Evolutionary conservation across 2,888 invertebrate genomes (phyloP).

Genomic region (Chironomus tentans): DNA sequence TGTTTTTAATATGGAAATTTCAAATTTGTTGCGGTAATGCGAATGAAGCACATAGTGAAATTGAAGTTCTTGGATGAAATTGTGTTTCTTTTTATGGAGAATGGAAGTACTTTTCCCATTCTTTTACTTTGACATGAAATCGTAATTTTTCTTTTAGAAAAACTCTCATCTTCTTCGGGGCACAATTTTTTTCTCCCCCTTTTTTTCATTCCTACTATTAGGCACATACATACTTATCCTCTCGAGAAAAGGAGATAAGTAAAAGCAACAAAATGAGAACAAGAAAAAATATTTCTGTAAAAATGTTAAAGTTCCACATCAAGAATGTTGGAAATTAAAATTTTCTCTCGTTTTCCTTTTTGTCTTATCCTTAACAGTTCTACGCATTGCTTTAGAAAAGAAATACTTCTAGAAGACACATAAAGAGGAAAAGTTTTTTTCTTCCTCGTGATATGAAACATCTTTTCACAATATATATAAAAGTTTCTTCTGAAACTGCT

Average conservation of each 20-base stretch:
- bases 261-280: not conserved
- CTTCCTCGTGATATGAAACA: not conserved
- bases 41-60: not conserved
- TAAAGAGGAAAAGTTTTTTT: not conserved
- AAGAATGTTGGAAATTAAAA: not conserved
- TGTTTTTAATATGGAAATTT: not conserved
- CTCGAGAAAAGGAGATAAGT: not conserved
- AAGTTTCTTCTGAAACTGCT: not conserved
- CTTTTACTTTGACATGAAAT: not conserved
- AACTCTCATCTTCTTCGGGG: not conserved
- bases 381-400: not conserved
- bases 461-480: not conserved
- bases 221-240: not conserved
- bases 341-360: not conserved
- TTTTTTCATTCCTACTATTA: not conserved
- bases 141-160: not conserved
- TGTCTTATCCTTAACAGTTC: too few species aligned
- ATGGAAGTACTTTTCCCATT: not conserved
- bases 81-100: not conserved
- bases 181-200: not conserved
- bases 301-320: constrained; percentile 2
- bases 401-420: not conserved
- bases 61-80: not conserved
- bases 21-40: not conserved
- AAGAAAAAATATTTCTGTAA: not conserved